Conservation (phyloP, 2,888 invertebrate species). For the Acrobasis consociella region DNA sequence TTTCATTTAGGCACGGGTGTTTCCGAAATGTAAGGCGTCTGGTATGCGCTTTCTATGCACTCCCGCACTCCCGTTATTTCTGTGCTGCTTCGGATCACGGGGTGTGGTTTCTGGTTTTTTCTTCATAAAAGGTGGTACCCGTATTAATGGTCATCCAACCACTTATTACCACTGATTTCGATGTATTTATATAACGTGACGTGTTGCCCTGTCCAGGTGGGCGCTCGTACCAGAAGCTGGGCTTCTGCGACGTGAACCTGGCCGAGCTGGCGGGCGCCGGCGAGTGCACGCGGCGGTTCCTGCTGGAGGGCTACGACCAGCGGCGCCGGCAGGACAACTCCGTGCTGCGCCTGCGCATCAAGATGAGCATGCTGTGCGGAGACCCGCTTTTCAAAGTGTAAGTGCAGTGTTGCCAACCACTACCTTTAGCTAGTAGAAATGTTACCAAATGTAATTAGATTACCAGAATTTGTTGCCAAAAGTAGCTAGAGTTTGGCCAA, state of each 20-base stretch:
- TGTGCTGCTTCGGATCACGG: neutral
- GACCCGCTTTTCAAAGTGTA: slow-evolving; percentile 99
- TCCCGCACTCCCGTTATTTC: neutral
- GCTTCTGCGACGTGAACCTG: slow-evolving; percentile 98
- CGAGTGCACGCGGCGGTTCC: slow-evolving; percentile 91
- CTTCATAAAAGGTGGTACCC: too few species aligned
- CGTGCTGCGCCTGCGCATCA: slow-evolving; percentile 94
- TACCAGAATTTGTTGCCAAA: too few species aligned
- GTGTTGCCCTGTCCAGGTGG: slow-evolving; percentile 75
- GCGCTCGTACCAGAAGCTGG: slow-evolving; percentile 95
- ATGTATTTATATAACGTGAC: neutral
- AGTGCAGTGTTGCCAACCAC: slow-evolving; percentile 61
- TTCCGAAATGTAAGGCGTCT: neutral
- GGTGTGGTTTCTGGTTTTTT: too few species aligned
- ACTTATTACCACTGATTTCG: too few species aligned
- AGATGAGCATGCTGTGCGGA: slow-evolving; percentile 97
- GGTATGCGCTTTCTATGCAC: neutral
- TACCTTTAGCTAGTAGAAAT: too few species aligned
- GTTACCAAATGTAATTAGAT: too few species aligned
- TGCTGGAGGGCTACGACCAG: slow-evolving; percentile 97
- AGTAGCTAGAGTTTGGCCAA: too few species aligned
- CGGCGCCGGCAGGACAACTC: slow-evolving; percentile 98
- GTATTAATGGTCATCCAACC: too few species aligned
- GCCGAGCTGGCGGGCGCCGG: slow-evolving; percentile 98
- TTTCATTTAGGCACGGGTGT: too few species aligned